phyloP scores from a whole-genome alignment of 1,140 invertebrate genomes.

The Lordiphosa collinella region DNA sequence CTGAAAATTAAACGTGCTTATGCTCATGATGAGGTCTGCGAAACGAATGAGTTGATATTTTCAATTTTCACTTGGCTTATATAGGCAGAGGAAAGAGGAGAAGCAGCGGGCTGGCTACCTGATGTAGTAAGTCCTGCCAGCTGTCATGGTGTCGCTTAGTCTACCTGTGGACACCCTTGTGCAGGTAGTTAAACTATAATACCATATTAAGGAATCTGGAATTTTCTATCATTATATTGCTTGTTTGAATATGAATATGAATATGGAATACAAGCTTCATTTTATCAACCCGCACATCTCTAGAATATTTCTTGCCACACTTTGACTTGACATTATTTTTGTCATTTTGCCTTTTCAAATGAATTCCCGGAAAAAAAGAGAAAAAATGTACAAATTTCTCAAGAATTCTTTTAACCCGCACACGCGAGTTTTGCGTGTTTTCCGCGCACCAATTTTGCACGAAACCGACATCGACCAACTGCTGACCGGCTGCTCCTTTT shows the following conservation, averaged over 20 bases:
- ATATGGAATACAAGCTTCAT: too few species aligned
- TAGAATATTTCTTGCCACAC: not conserved
- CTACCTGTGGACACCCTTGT: not conserved
- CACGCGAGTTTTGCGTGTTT: constrained; percentile 70
- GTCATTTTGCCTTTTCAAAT: constrained; percentile 1
- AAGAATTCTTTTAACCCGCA: constrained; percentile 34
- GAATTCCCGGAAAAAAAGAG: constrained; percentile 3
- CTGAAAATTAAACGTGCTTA: constrained; percentile 68
- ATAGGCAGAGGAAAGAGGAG: not conserved
- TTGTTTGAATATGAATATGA: too few species aligned
- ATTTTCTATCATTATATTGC: too few species aligned
- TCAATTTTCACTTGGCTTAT: constrained; percentile 5
- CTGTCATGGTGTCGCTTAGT: not conserved
- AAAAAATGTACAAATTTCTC: constrained; percentile 26
- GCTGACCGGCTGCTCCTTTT: constrained; percentile 1
- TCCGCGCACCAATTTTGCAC: constrained; percentile 59
- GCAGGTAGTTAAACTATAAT: constrained; percentile 6
- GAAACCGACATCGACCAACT: constrained; percentile 22
- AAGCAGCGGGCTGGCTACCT: constrained; percentile 11
- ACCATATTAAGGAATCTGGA: too few species aligned
- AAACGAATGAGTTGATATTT: constrained; percentile 25
- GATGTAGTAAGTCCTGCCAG: constrained; percentile 8
- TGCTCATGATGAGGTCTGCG: constrained; percentile 49
- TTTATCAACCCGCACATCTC: too few species aligned
- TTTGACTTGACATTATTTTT: not conserved